These are phyloP conservation scores for Pheosia tremula DNA, from an alignment of 2,888 invertebrate genomes.

Conservation along the genomic window DNA sequence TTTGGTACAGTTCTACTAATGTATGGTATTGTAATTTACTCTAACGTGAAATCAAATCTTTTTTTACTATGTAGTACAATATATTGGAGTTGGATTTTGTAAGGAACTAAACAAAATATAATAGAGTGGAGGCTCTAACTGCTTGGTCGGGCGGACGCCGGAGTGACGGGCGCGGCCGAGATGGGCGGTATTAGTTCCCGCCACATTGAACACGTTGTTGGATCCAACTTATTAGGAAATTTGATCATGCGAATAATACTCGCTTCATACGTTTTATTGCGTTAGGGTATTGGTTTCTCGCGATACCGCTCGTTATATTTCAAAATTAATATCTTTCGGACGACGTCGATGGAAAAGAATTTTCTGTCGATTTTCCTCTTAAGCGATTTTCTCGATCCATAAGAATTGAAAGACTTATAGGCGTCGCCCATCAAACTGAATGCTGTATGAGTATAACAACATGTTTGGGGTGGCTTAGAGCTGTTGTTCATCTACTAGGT, in stretches of 20 bases:
- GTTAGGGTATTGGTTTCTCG: slow-evolving; percentile 64
- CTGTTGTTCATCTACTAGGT: slow-evolving; percentile 9
- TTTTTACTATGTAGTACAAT: slow-evolving; percentile 37
- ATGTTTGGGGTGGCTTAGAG: neutral
- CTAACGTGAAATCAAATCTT: slow-evolving; percentile 16
- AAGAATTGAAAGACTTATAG: slow-evolving; percentile 23
- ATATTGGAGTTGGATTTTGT: slow-evolving; percentile 35
- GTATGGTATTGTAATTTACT: slow-evolving; percentile 30
- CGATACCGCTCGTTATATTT: slow-evolving; percentile 63
- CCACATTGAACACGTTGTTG: slow-evolving; percentile 78
- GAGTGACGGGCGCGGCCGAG: slow-evolving; percentile 61
- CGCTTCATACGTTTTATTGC: slow-evolving; percentile 81
- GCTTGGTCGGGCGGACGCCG: slow-evolving; percentile 57
- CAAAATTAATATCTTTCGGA: slow-evolving; percentile 45
- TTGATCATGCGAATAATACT: slow-evolving; percentile 81
- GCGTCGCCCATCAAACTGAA: slow-evolving; percentile 14
- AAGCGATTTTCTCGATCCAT: slow-evolving; percentile 26
- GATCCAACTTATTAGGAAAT: slow-evolving; percentile 82
- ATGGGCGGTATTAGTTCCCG: slow-evolving; percentile 72
- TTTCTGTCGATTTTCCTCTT: slow-evolving; percentile 34
- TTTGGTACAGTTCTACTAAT: slow-evolving; percentile 35
- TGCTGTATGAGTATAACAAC: slow-evolving; percentile 15
- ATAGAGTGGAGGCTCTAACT: slow-evolving; percentile 56
- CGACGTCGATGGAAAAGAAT: slow-evolving; percentile 33
- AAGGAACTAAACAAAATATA: slow-evolving; percentile 53